Evolutionary conservation across 1,140 invertebrate genomes (phyloP), one percentile per base, ranked within the genome.

Genomic region (Lepidurus apus): DNA sequence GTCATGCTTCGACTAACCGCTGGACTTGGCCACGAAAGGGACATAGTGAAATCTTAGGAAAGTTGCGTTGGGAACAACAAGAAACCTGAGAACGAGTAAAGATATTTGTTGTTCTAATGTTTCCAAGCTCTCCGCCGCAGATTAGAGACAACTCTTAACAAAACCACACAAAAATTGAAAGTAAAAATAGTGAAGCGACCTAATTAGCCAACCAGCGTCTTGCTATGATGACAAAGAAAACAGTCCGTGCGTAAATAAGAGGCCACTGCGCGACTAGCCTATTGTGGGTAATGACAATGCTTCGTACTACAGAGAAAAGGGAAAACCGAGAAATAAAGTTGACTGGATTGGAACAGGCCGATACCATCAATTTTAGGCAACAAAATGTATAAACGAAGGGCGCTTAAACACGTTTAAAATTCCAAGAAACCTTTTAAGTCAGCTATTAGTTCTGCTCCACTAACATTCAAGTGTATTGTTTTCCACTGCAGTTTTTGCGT

Each of bases 121-220:
- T 21, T 0, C 53, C n/a, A 65, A 65, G 7, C 53, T n/a, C 17
- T 13, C 53, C 7, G 17, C 53, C 17, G 21, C 53, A 65, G 53
- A 0, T 9, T 65, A 34, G 4, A 4, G 53, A 13, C 21, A 13
- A 21, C 2, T 65, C 53, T 13, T 65, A 21, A 13, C 17, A 65
- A 65, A 65, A 21, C 53, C 53, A 21, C 53, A 65, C 13, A 65
- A 21, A 65, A 65, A 65, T 65, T 65, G 53, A 65, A 65, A 65
- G 53, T 65, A 65, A 65, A 65, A 65, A 13, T 21, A 34, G 34
- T 8, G 53, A 65, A 65, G 53, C 53, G 53, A 65, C 53, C 53
- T 21, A 65, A 65, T 65, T 65, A 65, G 53, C 21, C 53, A 65
- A 65, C 53, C 53, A 65, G 10, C 17, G 53, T 65, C 17, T 65